Evolutionary conservation across 2,888 invertebrate species (phyloP), one percentile per base, ranked within the genome.

Genomic region (Sericinus montela): DNA sequence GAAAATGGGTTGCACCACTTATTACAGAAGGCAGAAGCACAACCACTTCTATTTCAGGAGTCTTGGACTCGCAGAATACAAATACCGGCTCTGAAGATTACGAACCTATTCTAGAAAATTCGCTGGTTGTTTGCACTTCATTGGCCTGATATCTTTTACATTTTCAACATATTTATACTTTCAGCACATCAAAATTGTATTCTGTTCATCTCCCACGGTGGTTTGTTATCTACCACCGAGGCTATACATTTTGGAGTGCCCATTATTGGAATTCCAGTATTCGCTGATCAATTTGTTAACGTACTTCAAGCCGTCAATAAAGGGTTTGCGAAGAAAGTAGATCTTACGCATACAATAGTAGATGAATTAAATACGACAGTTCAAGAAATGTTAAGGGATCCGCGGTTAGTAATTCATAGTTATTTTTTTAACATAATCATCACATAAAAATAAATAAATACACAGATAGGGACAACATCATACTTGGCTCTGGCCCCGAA

Each of bases 201-300:
- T 0, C 45, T 72, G 3, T 73, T 74, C 40, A 65, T 75, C 14
- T 65, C 73, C 0, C 75, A 75, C 36, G 69, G 72, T 16, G 74
- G 74, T 41, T 59, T 67, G 2, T 54, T 73, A 5, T 75, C 74
- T 1, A 67, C 63, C 1, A 69, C 64, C 1, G 75, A 75, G 39
- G 51, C 73, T 0, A 52, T 72, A 6, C 62, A 75, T 48, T 68
- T 60, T 13, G n/a, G 74, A 11, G 63, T 72, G 6, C 75, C 75
- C 1, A 58, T 70, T 8, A 65, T 74, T 5, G 75, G 72, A 4
- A 67, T 77, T 16, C 77, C 77, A 1, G 67, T 64, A 0, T 71
- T 67, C 36, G 70, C 58, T 1, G 83, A 84, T 36, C 83, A 84
- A 57, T 73, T 69, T 47, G 54, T 65, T 0, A 84, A 83, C 32